Conservation (phyloP, 2,888 invertebrate species). For the Anthrax anthrax region DNA sequence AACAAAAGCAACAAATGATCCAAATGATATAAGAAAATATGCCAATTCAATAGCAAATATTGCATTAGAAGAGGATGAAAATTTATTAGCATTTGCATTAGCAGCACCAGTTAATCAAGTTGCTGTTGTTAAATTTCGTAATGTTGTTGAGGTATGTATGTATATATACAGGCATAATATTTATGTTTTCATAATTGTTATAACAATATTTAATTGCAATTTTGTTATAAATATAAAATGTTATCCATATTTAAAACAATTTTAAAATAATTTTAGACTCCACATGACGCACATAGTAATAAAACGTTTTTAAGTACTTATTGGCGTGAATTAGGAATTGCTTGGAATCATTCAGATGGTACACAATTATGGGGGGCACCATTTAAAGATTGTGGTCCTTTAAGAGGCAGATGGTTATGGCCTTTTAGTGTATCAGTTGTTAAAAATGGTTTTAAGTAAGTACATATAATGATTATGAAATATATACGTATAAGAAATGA, state of each 20-base stretch:
- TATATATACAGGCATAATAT: slow-evolving; percentile 9
- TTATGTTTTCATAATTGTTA: no score
- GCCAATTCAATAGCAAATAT: slow-evolving; percentile 31
- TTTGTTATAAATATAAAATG: not conserved
- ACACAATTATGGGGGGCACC: slow-evolving; percentile 35
- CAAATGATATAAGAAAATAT: slow-evolving; percentile 26
- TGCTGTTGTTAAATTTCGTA: slow-evolving; percentile 35
- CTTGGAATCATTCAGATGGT: slow-evolving; percentile 34
- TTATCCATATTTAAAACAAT: no score
- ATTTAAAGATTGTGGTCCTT: slow-evolving; percentile 32
- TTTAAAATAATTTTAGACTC: slow-evolving; percentile 18
- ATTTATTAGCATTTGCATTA: slow-evolving; percentile 32
- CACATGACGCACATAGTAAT: slow-evolving; percentile 29
- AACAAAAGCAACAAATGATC: slow-evolving; percentile 21
- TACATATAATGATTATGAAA: not conserved
- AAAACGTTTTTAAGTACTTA: slow-evolving; percentile 32
- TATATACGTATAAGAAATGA: not conserved
- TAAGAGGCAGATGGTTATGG: slow-evolving; percentile 34
- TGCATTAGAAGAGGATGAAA: slow-evolving; percentile 32
- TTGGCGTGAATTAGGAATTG: slow-evolving; percentile 33
- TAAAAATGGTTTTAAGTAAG: slow-evolving; percentile 31
- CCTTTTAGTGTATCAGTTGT: slow-evolving; percentile 34
- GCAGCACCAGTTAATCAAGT: slow-evolving; percentile 33
- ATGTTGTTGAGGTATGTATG: slow-evolving; percentile 33
- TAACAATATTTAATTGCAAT: not conserved